A percentile compares a stretch with the other conserved stretches of the same genome.
Conservation (phyloP, 2,797 vertebrate species). For the Podarcis lilfordi region DNA sequence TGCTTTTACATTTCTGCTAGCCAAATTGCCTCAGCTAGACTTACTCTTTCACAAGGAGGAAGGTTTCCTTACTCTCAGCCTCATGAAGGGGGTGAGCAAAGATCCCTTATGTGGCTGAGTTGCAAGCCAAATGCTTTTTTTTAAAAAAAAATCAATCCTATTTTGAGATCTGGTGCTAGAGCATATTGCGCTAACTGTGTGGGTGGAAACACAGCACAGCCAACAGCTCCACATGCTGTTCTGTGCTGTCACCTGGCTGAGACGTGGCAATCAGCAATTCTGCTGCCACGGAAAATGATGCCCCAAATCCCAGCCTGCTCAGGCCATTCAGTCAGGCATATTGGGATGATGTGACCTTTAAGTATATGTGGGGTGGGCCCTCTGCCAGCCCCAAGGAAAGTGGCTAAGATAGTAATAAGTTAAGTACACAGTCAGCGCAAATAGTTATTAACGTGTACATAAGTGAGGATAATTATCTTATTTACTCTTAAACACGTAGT, state of each 20-base stretch:
- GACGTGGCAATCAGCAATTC: too few species aligned
- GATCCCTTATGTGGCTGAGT: not conserved
- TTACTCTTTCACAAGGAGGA: not conserved
- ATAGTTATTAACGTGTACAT: not conserved
- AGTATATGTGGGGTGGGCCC: too few species aligned
- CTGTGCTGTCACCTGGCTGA: not conserved
- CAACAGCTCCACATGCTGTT: not conserved
- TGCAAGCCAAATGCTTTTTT: not conserved
- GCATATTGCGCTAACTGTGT: not conserved
- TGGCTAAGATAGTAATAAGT: not conserved
- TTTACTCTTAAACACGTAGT: not conserved
- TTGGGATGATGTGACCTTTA: not conserved
- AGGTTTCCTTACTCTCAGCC: not conserved
- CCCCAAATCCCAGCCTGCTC: not conserved
- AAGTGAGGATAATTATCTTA: not conserved
- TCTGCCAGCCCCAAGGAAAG: not conserved
- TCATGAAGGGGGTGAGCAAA: not conserved
- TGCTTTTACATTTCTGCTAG: accelerated
- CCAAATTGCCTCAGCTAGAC: not conserved
- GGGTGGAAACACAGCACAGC: not conserved
- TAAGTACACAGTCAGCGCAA: not conserved
- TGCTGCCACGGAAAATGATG: not conserved
- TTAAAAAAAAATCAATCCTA: not conserved
- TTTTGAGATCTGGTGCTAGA: not conserved
- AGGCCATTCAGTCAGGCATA: not conserved